Base-by-base conservation (phyloP, 2,797 vertebrate genomes). In the Trachops cirrhosus region DNA sequence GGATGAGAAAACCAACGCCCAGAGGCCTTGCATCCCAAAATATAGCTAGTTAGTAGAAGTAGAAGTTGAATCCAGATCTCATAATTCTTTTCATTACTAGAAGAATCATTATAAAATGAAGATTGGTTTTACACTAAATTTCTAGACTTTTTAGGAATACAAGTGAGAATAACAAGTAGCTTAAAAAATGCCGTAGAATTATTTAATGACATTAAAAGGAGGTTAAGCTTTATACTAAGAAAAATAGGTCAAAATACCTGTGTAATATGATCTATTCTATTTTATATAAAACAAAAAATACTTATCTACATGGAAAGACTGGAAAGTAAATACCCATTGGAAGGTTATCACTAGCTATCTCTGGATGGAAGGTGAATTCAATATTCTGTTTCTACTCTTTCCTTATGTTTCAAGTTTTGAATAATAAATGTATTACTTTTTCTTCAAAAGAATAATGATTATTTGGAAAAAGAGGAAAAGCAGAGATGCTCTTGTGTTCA, bases 331-430 rank as follows among this genome's bases (percentile, higher is more conserved):
- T 48, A 54, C 52, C 29, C 6, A 59, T 22, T 32, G 41, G 80
- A 86, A 77, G 71, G 26, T 70, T 89, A 34, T 46, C 32, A 62
- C 9, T 82, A 44, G 10, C 48, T 89, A 14, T n/a, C 29, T 74
- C 24, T 44, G 39, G 15, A 68, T 57, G 12, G n/a, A 12, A 34
- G 5, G 73, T 29, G 4, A 79, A 91, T 80, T 80, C 37, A 79
- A 73, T 95, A 6, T 70, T 71, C 32, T 84, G 37, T 84, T 94
- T 86, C 68, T 18, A 75, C 3, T 86, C 82, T 94, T 86, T 78
- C 71, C 29, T 5, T 68, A 62, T 88, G 90, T 86, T 18, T 39
- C 19, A 37, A 80, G 74, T 70, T 92, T 89, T 75, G 91, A 92
- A 67, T 19, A 41, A 68, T 54, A 92, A 41, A 26, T 16, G 10